Evolutionary conservation across 2,797 vertebrate species (phyloP).

Genomic region (Pyrocephalus nanus): DNA sequence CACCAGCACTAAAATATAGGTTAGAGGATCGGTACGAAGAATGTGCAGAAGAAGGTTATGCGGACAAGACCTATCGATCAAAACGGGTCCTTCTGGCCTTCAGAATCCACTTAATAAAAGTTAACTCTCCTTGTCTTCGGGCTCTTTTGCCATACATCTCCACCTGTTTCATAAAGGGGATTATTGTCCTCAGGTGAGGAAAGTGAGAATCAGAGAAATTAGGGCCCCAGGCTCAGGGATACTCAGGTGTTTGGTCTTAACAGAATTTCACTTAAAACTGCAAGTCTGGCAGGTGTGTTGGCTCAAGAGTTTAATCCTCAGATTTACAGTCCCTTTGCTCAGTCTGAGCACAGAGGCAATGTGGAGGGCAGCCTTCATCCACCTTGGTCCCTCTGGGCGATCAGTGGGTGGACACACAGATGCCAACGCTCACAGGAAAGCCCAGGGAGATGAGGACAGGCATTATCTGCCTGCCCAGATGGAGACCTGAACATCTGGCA

Average conservation of each 20-base stretch:
- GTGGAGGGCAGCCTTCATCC: neutral
- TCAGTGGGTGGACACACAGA: neutral
- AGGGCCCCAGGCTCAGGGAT: neutral
- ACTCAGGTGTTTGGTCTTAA: slow-evolving; percentile 18
- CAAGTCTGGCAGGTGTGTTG: neutral
- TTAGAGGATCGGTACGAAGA: neutral
- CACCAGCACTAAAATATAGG: neutral
- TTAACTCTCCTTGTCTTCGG: neutral
- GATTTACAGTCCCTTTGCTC: neutral
- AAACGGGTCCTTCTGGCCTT: neutral
- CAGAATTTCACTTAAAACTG: neutral
- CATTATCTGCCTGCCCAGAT: accelerated
- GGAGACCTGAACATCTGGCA: neutral
- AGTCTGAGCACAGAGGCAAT: neutral
- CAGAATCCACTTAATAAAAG: slow-evolving; percentile 38
- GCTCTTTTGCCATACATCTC: neutral
- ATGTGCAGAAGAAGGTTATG: neutral
- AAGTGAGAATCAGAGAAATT: slow-evolving; percentile 8
- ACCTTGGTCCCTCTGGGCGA: neutral
- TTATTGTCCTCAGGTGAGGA: slow-evolving; percentile 7
- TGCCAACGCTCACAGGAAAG: accelerated
- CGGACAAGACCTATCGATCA: neutral
- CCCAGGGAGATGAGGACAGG: neutral
- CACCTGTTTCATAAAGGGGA: slow-evolving; percentile 31
- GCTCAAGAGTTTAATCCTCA: neutral